A percentile compares a stretch with the other conserved stretches of the same genome.
These are phyloP conservation scores for Hemaris fuciformis DNA, from an alignment of 2,888 invertebrate species.

Conservation along the genomic window DNA sequence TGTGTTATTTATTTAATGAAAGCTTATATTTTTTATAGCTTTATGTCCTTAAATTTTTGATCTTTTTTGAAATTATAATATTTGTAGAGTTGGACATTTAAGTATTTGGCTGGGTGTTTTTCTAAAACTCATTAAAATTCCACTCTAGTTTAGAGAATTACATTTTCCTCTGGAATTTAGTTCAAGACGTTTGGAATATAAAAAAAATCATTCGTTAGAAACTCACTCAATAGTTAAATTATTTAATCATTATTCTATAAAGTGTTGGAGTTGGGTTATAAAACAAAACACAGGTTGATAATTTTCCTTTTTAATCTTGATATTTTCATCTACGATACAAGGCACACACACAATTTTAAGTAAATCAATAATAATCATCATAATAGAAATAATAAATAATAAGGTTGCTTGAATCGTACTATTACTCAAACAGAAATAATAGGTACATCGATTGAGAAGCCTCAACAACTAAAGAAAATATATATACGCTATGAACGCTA, in stretches of 20 bases:
- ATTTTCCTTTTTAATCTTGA: slow-evolving; percentile 83
- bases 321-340: slow-evolving; percentile 85
- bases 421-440: slow-evolving; percentile 54
- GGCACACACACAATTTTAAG: slow-evolving; percentile 85
- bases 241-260: background rate
- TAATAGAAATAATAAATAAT: slow-evolving; percentile 75
- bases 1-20: too few relatives aligned
- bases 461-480: slow-evolving; percentile 57
- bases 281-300: slow-evolving; percentile 68
- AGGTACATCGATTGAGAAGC: slow-evolving; percentile 52
- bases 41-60: too few relatives aligned
- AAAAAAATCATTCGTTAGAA: background rate
- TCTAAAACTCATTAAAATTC: too few relatives aligned
- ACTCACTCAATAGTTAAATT: background rate
- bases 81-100: too few relatives aligned
- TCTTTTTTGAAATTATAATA: too few relatives aligned
- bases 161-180: background rate
- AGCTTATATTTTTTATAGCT: too few relatives aligned
- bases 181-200: background rate
- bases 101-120: too few relatives aligned
- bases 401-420: slow-evolving; percentile 67
- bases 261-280: slow-evolving; percentile 14
- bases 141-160: too few relatives aligned
- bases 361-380: slow-evolving; percentile 74
- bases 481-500: slow-evolving; percentile 42